Base-by-base conservation (phyloP, 64 coral and sea anemone genomes). In the Actinia equina region DNA sequence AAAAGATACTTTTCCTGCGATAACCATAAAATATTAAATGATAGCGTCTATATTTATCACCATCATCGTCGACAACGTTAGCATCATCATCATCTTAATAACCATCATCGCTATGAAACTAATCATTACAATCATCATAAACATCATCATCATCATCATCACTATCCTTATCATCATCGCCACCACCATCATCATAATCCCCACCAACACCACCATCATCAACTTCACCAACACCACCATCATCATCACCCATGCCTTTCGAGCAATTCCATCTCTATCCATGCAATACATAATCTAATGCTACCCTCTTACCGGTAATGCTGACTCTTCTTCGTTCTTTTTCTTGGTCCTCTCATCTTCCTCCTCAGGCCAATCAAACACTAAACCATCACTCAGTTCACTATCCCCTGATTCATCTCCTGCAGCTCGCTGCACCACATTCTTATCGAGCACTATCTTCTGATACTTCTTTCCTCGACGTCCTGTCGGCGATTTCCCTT, bases 341-440 rank as follows among this genome's bases (percentile, higher is more conserved):
- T 49, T 57, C 20, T 53, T 42, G 3, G 77, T 77, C 17, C 6
- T 8, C 76, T 85, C 55, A 13, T 86, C 56, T 64, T 62, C 78
- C 5, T 22, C 44, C 17, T 52, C 49, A 41, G 83, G 51, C 30
- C 14, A 63, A 17, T 85, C 83, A 25, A 85, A 44, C 22, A 87
- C 63, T 16, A 63, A 76, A 42, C 63, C 44, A 49, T 92, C 90
- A 30, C 90, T 92, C 23, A 92, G 52, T 22, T 92, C 90, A 45
- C 90, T 92, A 22, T 87, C 90, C 5, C 45, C 71, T 41, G 90
- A 92, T 17, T 92, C 90, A 59, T 92, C 85, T 11, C 90, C 90
- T 13, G 90, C 90, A 1, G 90, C 85, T 22, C 90, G 43, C 49
- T 86, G 83, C 3, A 92, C 58, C 26, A 61, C 57, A 44, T 82